A percentile compares a stretch with the other conserved stretches of the same genome.
phyloP scores from a whole-genome alignment of 2,888 invertebrate species.

The Macroteleia sp. region DNA sequence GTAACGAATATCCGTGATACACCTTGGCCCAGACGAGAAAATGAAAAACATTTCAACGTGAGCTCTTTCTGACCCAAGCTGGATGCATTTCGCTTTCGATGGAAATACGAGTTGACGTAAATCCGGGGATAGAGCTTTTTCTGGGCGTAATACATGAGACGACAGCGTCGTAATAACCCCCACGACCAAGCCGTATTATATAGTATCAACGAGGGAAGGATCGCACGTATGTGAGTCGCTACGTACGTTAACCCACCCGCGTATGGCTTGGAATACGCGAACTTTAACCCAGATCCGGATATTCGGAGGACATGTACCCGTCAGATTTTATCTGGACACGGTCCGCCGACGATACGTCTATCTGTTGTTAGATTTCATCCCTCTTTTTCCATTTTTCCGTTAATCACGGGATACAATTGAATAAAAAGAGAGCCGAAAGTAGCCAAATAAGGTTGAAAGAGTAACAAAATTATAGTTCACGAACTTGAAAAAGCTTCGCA shows the following conservation, averaged over 20 bases:
- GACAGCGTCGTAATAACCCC: conserved; percentile 67
- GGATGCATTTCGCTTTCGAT: conserved; percentile 62
- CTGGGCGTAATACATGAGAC: conserved; percentile 61
- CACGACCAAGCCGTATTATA: conserved; percentile 37
- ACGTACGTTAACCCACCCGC: conserved; percentile 33
- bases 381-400: too few relatives aligned
- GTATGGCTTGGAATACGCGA: conserved; percentile 32
- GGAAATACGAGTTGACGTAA: conserved; percentile 70
- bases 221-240: conserved; percentile 30
- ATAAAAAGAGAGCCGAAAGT: too few relatives aligned
- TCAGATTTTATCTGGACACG: conserved; percentile 68
- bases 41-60: conserved; percentile 49
- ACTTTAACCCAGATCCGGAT: conserved; percentile 66
- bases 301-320: conserved; percentile 67
- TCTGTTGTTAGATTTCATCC: neutral
- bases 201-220: conserved; percentile 24
- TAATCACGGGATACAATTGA: too few relatives aligned
- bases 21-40: conserved; percentile 39
- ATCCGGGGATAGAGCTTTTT: conserved; percentile 67
- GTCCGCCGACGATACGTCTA: conserved; percentile 6
- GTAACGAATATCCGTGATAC: conserved; percentile 14
- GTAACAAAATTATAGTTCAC: too few relatives aligned
- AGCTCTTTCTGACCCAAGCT: conserved; percentile 29
- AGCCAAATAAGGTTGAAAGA: too few relatives aligned
- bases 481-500: too few relatives aligned